phyloP scores from a whole-genome alignment of 2,113 vertebrate genomes.

The Myxocyprinus asiaticus region DNA sequence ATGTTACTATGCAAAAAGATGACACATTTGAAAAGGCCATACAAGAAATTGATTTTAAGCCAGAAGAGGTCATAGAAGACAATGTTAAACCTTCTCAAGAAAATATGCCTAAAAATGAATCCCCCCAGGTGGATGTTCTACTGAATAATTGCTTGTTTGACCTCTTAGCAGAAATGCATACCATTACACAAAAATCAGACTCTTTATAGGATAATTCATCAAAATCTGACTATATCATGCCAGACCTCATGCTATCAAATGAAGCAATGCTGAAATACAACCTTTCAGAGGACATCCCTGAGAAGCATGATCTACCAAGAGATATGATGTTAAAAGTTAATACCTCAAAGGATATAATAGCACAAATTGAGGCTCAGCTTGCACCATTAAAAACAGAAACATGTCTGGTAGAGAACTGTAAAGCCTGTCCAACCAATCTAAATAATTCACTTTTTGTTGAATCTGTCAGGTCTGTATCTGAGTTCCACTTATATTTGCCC shows the following conservation, averaged over 20 bases:
- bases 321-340: neutral
- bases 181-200: too few relatives aligned
- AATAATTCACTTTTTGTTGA: neutral
- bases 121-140: constrained; percentile 5
- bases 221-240: too few relatives aligned
- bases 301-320: neutral
- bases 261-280: too few relatives aligned
- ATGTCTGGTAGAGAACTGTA: too few relatives aligned
- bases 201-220: too few relatives aligned
- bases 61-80: constrained; percentile 3
- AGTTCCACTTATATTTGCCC: neutral
- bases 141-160: neutral
- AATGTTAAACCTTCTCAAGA: constrained; percentile 6
- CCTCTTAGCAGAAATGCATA: too few relatives aligned
- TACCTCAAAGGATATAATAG: neutral
- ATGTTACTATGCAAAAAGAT: neutral
- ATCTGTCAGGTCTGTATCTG: neutral
- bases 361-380: constrained; percentile 9
- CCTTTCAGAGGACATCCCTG: neutral
- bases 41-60: neutral
- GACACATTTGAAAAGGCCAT: neutral
- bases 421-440: neutral
- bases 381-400: constrained; percentile 15
- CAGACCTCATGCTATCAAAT: too few relatives aligned
- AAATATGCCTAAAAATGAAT: constrained; percentile 2